Evolutionary conservation across 1,140 invertebrate genomes (phyloP).

Genomic region (Drusus annulatus): DNA sequence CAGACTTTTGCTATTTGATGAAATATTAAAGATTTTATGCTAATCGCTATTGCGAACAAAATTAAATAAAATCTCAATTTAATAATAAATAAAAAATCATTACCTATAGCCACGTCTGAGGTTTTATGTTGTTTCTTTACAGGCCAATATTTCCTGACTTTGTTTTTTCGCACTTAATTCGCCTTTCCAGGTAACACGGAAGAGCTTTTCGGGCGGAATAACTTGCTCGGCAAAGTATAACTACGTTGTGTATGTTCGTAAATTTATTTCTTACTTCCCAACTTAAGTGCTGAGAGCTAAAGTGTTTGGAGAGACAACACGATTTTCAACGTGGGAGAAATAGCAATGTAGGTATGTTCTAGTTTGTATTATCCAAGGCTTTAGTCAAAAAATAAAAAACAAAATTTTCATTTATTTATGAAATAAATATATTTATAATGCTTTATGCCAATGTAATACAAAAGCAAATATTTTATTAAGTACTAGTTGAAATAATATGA

Average conservation of each 20-base stretch:
- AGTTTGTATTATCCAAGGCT: too few species aligned
- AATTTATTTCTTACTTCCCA: conserved; percentile 19
- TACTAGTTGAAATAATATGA: too few species aligned
- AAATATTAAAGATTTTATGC: too few species aligned
- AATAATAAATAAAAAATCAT: too few species aligned
- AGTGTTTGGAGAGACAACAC: conserved; percentile 22
- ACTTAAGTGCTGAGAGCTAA: conserved; percentile 27
- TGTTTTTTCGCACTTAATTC: conserved; percentile 21
- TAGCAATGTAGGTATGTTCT: neutral
- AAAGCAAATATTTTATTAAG: too few species aligned
- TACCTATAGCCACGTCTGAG: neutral
- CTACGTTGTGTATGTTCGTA: conserved; percentile 46
- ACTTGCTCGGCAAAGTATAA: conserved; percentile 51
- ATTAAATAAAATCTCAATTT: too few species aligned
- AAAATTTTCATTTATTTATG: too few species aligned
- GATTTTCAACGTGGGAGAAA: neutral
- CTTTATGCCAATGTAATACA: too few species aligned
- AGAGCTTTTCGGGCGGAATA: conserved; percentile 45
- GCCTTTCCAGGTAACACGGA: conserved; percentile 40
- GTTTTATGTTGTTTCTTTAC: neutral
- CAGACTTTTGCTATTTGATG: too few species aligned
- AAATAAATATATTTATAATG: too few species aligned
- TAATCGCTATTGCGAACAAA: too few species aligned
- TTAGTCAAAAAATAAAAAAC: too few species aligned
- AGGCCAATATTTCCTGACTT: conserved; percentile 28